These are phyloP conservation scores for Decapterus maruadsi DNA, from an alignment of 2,797 vertebrate species.

Conservation along the genomic window DNA sequence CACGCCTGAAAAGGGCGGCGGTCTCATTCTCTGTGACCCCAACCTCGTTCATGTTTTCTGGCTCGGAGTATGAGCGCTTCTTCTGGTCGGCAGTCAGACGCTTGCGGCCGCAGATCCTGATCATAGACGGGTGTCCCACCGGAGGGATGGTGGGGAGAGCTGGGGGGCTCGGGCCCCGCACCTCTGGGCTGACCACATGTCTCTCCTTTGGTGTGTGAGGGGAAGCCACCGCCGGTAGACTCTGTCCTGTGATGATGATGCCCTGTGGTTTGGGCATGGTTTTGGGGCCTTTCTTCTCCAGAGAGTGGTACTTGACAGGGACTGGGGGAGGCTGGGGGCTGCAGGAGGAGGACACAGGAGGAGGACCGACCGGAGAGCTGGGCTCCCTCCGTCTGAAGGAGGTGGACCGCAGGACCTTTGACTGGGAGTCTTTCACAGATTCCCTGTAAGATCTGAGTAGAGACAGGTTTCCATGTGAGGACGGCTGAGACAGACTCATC, in stretches of 20 bases:
- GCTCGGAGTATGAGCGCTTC: conserved; percentile 95
- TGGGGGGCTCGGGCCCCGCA: conserved; percentile 51
- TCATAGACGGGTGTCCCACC: conserved; percentile 68
- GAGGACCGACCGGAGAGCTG: conserved; percentile 64
- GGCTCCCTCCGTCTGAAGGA: conserved; percentile 91
- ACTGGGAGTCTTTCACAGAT: conserved; percentile 92
- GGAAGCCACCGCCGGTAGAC: conserved; percentile 59
- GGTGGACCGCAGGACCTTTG: conserved; percentile 91
- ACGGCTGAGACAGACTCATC: background rate
- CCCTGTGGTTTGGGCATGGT: conserved; percentile 83
- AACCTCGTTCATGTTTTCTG: conserved; percentile 94
- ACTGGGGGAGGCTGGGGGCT: conserved; percentile 53
- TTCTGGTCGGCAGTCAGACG: conserved; percentile 92
- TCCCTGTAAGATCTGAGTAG: conserved; percentile 81
- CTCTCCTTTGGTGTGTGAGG: conserved; percentile 92
- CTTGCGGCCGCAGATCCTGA: conserved; percentile 90
- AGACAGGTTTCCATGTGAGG: conserved; percentile 33
- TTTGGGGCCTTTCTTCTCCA: conserved; percentile 86
- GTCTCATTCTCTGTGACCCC: conserved; percentile 87
- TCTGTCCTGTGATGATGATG: conserved; percentile 25
- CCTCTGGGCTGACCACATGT: conserved; percentile 85
- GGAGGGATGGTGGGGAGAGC: conserved; percentile 78
- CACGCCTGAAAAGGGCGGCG: conserved; percentile 64
- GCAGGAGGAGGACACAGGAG: conserved; percentile 21
- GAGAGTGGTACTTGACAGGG: conserved; percentile 70